A percentile compares a stretch with the other conserved stretches of the same genome.
Conservation (phyloP, 2,888 invertebrate genomes). For the Liopterus haemorrhoidalis region DNA sequence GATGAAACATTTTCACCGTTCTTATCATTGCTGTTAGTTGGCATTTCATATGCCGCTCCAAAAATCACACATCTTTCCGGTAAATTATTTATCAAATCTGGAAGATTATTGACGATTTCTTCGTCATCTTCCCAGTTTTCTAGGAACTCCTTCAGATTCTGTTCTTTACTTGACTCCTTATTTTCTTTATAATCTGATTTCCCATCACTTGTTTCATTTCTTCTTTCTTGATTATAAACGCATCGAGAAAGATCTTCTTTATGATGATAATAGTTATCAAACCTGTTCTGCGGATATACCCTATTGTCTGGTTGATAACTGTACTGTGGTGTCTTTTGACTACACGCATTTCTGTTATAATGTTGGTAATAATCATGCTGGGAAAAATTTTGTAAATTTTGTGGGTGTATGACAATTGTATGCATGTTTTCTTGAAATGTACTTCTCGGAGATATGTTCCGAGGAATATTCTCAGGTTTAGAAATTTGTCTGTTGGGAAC, state of each 20-base stretch:
- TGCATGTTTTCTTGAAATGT: conserved; percentile 22
- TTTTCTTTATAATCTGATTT: conserved; percentile 6
- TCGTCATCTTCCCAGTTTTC: conserved; percentile 22
- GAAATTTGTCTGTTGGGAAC: neutral
- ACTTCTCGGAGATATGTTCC: conserved; percentile 15
- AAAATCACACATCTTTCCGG: too few relatives aligned
- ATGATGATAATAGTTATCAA: conserved; percentile 5
- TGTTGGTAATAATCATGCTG: conserved; percentile 6
- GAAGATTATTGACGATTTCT: conserved; percentile 20
- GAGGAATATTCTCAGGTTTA: neutral
- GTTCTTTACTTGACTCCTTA: conserved; percentile 15
- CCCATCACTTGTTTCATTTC: conserved; percentile 1
- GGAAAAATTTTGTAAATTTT: conserved; percentile 7
- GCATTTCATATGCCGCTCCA: too few relatives aligned
- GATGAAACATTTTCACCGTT: too few relatives aligned
- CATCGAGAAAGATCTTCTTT: conserved; percentile 4
- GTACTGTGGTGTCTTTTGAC: conserved; percentile 11
- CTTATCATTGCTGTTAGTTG: too few relatives aligned
- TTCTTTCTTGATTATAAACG: conserved; percentile 6
- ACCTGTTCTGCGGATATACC: conserved; percentile 7
- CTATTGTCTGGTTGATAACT: conserved; percentile 1
- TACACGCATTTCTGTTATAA: conserved; percentile 5
- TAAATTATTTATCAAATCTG: conserved; percentile 19
- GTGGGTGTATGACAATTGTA: conserved; percentile 13
- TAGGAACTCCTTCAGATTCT: conserved; percentile 17